Evolutionary conservation across 2,888 invertebrate species (phyloP), one percentile per base, ranked within the genome.

Genomic region (Epinotia demarniana): DNA sequence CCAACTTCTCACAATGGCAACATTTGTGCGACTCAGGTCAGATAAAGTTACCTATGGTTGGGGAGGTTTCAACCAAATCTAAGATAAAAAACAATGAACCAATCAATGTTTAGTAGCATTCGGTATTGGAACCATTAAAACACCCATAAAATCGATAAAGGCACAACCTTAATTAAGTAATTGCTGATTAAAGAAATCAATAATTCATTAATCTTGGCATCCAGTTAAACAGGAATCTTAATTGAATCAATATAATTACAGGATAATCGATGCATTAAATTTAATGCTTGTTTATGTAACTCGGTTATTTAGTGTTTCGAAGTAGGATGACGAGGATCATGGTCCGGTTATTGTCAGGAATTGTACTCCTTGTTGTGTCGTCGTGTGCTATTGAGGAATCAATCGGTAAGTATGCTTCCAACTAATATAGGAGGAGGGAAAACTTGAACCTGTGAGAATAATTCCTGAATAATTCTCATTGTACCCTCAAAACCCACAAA

Each of bases 91-190:
- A 9, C 9, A 39, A 39, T 39, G 8, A n/a, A 53, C n/a, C 53
- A 53, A 53, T 61, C 61, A 19, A 57, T 3, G 3, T 19, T 57
- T 61, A 33, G 33, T 61, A n/a, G 9, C 61, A 27, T 33, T 61
- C 61, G 11, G 33, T 46, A 46, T 69, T 16, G 53, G 12, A 13
- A 46, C n/a, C 27, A 60, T 60, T 58, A 60, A 69, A 57, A 58
- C 58, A 0, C 6, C 19, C 13, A 68, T 69, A 58, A 16, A 69
- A 19, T 43, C 23, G 43, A 43, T 57, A 53, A 8, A n/a, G 53
- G 16, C n/a, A n/a, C 53, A 53, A n/a, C n/a, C 8, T 16, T 49
- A n/a, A 49, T 49, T 49, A 49, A 16, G 53, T 49, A 53, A 49
- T 49, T 49, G 49, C 49, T 4, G n/a, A 53, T 53, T 53, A n/a